phyloP scores from a whole-genome alignment of 2,888 invertebrate genomes.

The Chironomus tentans region DNA sequence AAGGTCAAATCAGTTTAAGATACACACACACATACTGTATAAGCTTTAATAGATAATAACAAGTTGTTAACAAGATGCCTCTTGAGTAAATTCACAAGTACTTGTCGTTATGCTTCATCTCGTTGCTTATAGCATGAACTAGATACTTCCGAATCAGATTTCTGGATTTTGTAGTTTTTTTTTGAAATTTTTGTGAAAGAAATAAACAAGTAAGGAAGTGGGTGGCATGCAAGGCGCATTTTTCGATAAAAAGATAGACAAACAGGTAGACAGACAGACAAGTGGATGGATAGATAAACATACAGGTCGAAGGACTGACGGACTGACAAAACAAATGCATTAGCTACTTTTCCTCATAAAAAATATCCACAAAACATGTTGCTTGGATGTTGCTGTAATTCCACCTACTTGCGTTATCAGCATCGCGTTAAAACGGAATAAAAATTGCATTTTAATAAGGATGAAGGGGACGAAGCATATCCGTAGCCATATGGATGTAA shows the following conservation, averaged over 20 bases:
- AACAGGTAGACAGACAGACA: no score
- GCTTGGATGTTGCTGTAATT: background rate
- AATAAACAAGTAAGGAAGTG: background rate
- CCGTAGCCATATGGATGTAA: background rate
- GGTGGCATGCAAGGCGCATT: background rate
- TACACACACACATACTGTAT: background rate
- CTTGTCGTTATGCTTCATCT: background rate
- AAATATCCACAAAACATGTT: background rate
- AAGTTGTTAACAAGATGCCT: slow-evolving; percentile 1
- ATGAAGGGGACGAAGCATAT: background rate
- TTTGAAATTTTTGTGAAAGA: background rate
- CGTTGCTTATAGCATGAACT: background rate
- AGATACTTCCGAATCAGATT: background rate
- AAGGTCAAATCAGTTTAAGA: slow-evolving; percentile 5
- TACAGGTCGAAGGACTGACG: no score
- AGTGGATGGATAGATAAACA: background rate
- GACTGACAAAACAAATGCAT: no score
- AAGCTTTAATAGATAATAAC: slow-evolving; percentile 1
- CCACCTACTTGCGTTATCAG: background rate
- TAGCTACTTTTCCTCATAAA: no score
- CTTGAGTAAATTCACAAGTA: background rate
- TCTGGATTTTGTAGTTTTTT: background rate
- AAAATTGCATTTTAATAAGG: background rate
- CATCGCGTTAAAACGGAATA: background rate
- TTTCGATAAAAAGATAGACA: background rate